Base-by-base conservation (phyloP, 2,113 vertebrate species). In the Felis chaus region DNA sequence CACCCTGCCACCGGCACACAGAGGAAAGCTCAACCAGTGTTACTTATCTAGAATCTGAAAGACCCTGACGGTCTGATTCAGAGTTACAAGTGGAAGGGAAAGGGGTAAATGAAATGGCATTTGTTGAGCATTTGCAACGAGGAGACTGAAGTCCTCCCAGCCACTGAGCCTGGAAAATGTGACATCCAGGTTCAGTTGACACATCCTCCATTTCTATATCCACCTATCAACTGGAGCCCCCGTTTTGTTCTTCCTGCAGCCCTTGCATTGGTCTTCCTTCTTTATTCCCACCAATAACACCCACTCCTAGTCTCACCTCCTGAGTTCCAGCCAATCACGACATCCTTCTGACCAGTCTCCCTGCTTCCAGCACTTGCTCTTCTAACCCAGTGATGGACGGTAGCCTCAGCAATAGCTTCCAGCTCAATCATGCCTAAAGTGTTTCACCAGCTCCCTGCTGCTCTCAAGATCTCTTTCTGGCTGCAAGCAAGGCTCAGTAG, bases 101-200 rank as follows among this genome's bases (percentile, higher is more conserved):
- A 41, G 3, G 48, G 27, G 21, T 7, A 21, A 65, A 79, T 39
- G 88, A 81, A 89, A 48, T 11, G 1, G 27, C 7, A 41, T n/a
- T n/a, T 57, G 12, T 18, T 73, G 48, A 69, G 68, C 86, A 39
- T 81, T 5, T 89, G 29, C 45, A 66, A 4, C 7, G 33, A 85
- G 53, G 27, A 91, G 33, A 65, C n/a, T 14, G 71, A n/a, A 2
- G 39, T 41, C 18, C 27, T n/a, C 14, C 16, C 13, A 11, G 80
- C 69, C 31, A 65, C n/a, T 14, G 14, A 31, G 74, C 25, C 63
- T 79, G 41, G 45, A 71, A 89, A 76, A 45, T 1, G 36, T 12
- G 50, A 31, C 76, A 2, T 0, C 0, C 7, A 71, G 80, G 4
- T 9, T 41, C 33, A 0, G 33, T 1, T 1, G 21, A 13, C 61